phyloP scores from a whole-genome alignment of 2,888 invertebrate species.

The Lucinisca nassula region DNA sequence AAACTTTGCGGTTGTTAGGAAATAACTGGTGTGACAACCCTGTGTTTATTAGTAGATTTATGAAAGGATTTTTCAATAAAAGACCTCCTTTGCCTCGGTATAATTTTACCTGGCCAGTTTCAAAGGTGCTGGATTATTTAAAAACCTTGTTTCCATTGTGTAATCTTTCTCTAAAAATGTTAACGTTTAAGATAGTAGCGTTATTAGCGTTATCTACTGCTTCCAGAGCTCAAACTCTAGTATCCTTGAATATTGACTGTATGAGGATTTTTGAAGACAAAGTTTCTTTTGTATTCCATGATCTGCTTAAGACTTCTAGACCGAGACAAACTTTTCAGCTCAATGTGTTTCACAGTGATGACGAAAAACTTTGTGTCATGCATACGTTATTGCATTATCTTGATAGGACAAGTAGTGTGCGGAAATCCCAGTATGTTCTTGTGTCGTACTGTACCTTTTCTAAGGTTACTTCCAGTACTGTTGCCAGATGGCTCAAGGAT shows the following conservation, averaged over 20 bases:
- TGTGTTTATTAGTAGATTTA: constrained; percentile 30
- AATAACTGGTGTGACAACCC: neutral
- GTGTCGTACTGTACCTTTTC: constrained; percentile 4
- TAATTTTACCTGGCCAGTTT: constrained; percentile 39
- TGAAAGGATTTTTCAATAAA: constrained; percentile 39
- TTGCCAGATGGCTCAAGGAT: constrained; percentile 29
- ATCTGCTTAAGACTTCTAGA: neutral
- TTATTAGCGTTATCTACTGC: constrained; percentile 16
- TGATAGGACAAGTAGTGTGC: neutral
- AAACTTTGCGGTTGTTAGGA: constrained; percentile 34
- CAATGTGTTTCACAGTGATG: neutral
- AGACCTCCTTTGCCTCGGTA: constrained; percentile 31
- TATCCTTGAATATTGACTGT: neutral
- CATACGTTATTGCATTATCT: constrained; percentile 8
- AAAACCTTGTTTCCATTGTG: neutral
- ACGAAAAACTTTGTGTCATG: constrained; percentile 3
- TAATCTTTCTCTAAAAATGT: constrained; percentile 1
- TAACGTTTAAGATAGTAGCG: constrained; percentile 34
- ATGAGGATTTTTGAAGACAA: neutral
- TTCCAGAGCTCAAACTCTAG: constrained; percentile 28
- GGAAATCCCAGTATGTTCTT: constrained; percentile 15
- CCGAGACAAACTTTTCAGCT: neutral
- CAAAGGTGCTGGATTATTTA: constrained; percentile 21
- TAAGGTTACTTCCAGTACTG: constrained; percentile 19
- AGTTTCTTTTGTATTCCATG: neutral